These are phyloP conservation scores for Crotalus tigris DNA, from an alignment of 2,113 vertebrate species.

Conservation along the genomic window DNA sequence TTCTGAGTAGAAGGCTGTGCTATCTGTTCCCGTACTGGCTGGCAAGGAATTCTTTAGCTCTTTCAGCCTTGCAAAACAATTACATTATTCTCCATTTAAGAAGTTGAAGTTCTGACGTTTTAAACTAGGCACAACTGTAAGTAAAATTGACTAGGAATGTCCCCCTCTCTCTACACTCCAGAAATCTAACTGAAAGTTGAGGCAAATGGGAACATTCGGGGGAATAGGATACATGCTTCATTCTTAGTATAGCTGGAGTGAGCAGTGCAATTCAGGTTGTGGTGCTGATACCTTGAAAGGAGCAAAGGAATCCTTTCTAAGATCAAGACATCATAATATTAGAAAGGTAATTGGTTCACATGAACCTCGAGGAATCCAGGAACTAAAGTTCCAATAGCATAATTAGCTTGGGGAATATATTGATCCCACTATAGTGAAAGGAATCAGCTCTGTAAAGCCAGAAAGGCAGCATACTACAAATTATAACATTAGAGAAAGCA, in stretches of 20 bases:
- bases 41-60: background rate
- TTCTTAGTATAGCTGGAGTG: fast-evolving
- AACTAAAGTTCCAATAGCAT: background rate
- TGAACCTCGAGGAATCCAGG: background rate
- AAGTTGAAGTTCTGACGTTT: constrained; percentile 21
- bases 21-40: background rate
- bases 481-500: background rate
- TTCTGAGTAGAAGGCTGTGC: background rate
- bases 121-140: background rate
- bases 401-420: background rate
- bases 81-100: background rate
- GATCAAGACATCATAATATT: constrained; percentile 12
- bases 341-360: constrained; percentile 51
- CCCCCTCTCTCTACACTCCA: background rate
- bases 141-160: background rate
- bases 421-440: background rate
- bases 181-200: background rate
- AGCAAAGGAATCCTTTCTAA: constrained; percentile 26
- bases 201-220: background rate
- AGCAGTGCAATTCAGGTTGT: background rate
- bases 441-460: fast-evolving
- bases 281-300: fast-evolving
- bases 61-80: background rate
- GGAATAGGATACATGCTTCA: background rate
- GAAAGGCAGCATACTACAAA: background rate